Percentiles rank a stretch among this genome's conserved stretches.
These are phyloP conservation scores for Coenobita brevimanus DNA, from an alignment of 1,140 invertebrate species.

Conservation along the genomic window DNA sequence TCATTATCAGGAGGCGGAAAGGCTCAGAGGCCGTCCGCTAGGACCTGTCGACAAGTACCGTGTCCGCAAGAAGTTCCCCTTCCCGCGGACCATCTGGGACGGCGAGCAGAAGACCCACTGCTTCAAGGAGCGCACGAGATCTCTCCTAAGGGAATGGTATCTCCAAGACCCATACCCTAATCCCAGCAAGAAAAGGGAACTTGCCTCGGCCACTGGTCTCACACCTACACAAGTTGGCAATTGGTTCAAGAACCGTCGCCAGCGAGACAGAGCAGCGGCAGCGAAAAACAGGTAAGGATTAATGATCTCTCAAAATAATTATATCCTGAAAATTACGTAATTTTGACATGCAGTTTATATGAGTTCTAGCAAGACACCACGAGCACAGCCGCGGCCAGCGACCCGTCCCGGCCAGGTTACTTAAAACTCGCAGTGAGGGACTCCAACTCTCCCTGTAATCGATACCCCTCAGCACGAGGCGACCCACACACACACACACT, in stretches of 20 bases:
- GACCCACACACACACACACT: slow-evolving; percentile 15
- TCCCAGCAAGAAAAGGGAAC: slow-evolving; percentile 97
- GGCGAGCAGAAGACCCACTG: slow-evolving; percentile 99
- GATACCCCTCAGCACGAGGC: slow-evolving; percentile 26
- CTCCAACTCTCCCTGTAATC: slow-evolving; percentile 33
- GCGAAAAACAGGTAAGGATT: slow-evolving; percentile 81
- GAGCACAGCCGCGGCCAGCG: neutral
- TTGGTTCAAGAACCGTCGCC: slow-evolving; percentile 99
- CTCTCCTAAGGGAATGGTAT: slow-evolving; percentile 97
- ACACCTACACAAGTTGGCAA: slow-evolving; percentile 99
- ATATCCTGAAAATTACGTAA: neutral
- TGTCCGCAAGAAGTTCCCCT: slow-evolving; percentile 99
- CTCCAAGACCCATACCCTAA: slow-evolving; percentile 99
- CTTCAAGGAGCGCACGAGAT: slow-evolving; percentile 98
- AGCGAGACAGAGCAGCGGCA: slow-evolving; percentile 98
- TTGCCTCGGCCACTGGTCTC: slow-evolving; percentile 96
- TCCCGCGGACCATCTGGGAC: slow-evolving; percentile 99
- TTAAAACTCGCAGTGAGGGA: slow-evolving; percentile 25
- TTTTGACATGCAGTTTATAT: too few species aligned
- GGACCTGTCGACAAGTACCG: slow-evolving; percentile 99
- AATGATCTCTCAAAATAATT: neutral
- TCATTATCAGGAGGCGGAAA: slow-evolving; percentile 98
- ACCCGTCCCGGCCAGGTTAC: neutral
- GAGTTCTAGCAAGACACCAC: neutral
- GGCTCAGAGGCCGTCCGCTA: slow-evolving; percentile 92